Evolutionary conservation across 2,113 vertebrate species (phyloP).

Genomic region (Hoplias malabaricus): DNA sequence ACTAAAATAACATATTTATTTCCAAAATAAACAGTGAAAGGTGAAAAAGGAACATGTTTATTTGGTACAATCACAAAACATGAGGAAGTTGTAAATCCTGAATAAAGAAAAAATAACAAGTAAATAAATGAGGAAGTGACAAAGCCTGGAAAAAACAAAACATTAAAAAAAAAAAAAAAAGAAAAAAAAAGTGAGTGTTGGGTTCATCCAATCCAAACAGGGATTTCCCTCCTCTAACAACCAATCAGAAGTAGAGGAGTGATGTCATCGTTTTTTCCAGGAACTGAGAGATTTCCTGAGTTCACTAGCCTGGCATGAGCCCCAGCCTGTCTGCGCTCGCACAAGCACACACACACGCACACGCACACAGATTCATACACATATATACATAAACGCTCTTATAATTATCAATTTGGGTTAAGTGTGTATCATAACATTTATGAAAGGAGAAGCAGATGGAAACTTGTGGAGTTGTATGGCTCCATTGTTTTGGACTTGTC

Average conservation of each 20-base stretch:
- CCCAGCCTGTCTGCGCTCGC: not conserved
- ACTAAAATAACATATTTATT: not conserved
- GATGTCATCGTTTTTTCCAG: conserved; percentile 42
- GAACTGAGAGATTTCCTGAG: conserved; percentile 26
- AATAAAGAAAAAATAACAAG: not conserved
- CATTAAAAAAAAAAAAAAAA: not conserved
- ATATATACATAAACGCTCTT: not conserved
- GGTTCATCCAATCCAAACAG: conserved; percentile 29
- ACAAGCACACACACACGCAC: conserved; percentile 28
- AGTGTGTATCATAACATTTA: conserved; percentile 8
- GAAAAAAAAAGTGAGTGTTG: not conserved
- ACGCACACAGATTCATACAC: conserved; percentile 4
- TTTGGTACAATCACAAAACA: no score
- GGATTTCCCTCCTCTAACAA: conserved; percentile 35
- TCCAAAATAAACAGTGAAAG: not conserved
- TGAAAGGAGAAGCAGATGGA: not conserved
- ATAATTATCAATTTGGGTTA: not conserved
- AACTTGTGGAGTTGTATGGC: not conserved
- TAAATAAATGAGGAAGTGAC: no score
- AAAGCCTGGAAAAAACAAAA: conserved; percentile 5
- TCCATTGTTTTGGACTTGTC: not conserved
- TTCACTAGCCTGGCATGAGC: conserved; percentile 34
- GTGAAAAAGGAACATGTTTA: no score
- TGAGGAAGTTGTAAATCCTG: not conserved
- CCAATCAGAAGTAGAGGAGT: conserved; percentile 39